Evolutionary conservation across 1,140 invertebrate genomes (phyloP), one percentile per base, ranked within the genome.

Genomic region (Teleogryllus occipitalis): DNA sequence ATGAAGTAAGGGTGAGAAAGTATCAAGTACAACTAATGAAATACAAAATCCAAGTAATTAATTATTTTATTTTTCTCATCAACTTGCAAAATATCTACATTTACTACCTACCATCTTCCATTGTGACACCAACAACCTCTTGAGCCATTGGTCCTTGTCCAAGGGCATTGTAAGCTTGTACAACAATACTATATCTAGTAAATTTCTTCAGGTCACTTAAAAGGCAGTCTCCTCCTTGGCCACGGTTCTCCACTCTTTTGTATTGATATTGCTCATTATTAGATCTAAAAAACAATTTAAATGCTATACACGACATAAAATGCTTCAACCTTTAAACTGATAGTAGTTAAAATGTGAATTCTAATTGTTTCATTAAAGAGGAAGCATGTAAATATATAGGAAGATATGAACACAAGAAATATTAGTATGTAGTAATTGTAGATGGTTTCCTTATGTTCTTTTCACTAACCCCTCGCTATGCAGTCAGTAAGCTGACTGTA

Each of bases 81-180:
- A 18, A 73, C 72, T 3, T 18, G 72, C 72, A 18, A 73, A 73
- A 18, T 18, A 21, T 18, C 15, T 73, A 73, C 1, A 3, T 18
- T 73, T 27, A 74, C 0, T 79, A 54, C 84, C 85, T 82, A 90
- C 89, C 88, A 83, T 89, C 88, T 84, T 90, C 89, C 12, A 89
- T 82, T 0, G 89, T 90, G 48, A 85, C 85, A 46, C 87, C 88
- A 15, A 85, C 83, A 8, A 85, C 83, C 75, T 87, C 85, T 0
- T 83, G 82, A 0, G 88, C 89, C 4, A 83, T 82, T 0, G 89
- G 89, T 75, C 89, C 89, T 48, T 85, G 83, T 8, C 90, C 90
- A 80, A 88, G 86, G 8, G 84, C 83, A 82, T 91, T 91, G 81
- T 87, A 90, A 8, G 89, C 88, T 82, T 89, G 88, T 0, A 91